These are phyloP conservation scores for Heteromormyrus szaboi DNA, from an alignment of 2,797 vertebrate species.

Conservation along the genomic window DNA sequence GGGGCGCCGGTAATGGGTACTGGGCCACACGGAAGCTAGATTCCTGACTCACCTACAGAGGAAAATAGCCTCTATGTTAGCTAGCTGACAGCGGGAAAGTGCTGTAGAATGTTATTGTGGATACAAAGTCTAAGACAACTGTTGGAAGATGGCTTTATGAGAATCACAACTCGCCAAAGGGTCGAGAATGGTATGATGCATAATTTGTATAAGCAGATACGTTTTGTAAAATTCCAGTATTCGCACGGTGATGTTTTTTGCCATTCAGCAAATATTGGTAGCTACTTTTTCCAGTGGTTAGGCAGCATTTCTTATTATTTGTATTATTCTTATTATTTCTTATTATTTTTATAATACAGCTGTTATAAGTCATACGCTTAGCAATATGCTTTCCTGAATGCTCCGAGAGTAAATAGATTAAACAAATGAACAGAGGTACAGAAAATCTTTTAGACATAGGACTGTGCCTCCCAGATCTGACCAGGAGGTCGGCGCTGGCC, in stretches of 20 bases:
- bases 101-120: not conserved
- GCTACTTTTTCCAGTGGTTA: not conserved
- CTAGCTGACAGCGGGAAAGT: not conserved
- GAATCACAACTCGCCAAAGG: not conserved
- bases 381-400: not conserved
- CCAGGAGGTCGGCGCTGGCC: not conserved
- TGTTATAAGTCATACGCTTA: not conserved
- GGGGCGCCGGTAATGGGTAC: not conserved
- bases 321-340: too few relatives aligned
- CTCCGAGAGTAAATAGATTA: not conserved
- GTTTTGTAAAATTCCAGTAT: not conserved
- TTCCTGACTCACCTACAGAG: not conserved
- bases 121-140: not conserved
- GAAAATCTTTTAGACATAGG: not conserved
- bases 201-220: not conserved
- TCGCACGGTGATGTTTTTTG: not conserved
- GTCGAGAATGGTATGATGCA: not conserved
- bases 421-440: not conserved
- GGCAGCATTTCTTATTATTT: not conserved
- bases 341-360: not conserved
- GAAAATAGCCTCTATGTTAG: not conserved
- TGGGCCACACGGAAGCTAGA: not conserved
- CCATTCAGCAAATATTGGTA: not conserved
- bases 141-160: not conserved
- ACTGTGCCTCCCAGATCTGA: not conserved